These are phyloP conservation scores for Nothobranchius kuhntae DNA, from an alignment of 2,113 vertebrate genomes.

Conservation along the genomic window DNA sequence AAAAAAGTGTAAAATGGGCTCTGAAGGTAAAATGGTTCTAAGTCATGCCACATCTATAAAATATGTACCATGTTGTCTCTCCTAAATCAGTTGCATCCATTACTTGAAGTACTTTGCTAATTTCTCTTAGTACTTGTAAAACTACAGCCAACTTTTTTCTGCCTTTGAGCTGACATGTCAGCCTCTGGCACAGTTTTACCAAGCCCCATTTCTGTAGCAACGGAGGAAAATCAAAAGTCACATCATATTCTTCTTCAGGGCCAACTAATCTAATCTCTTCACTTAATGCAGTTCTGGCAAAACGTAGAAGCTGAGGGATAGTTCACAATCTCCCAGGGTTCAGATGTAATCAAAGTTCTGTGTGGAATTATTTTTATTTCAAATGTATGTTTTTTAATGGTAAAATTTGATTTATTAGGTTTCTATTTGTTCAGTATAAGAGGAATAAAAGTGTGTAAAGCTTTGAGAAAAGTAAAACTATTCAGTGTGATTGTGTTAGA, in stretches of 20 bases:
- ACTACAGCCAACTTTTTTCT: constrained; percentile 10
- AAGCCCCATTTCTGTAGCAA: constrained; percentile 49
- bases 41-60: not conserved
- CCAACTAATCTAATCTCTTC: constrained; percentile 66
- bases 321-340: constrained; percentile 55
- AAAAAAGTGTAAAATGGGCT: no score
- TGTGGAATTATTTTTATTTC: constrained; percentile 55
- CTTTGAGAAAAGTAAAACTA: not conserved
- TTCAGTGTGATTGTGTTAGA: not conserved
- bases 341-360: constrained; percentile 58
- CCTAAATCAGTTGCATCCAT: not conserved
- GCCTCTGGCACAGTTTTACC: constrained; percentile 28
- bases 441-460: not conserved
- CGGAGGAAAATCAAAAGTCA: constrained; percentile 45
- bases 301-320: constrained; percentile 38
- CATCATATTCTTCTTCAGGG: constrained; percentile 58
- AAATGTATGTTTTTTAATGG: constrained; percentile 43
- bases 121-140: constrained; percentile 9
- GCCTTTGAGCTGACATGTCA: constrained; percentile 42
- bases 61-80: constrained; percentile 32
- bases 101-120: constrained; percentile 2
- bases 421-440: constrained; percentile 34
- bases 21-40: no score
- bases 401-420: constrained; percentile 48
- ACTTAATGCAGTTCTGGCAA: constrained; percentile 63